Conservation (phyloP, 2,113 vertebrate species). For the Columba livia region DNA sequence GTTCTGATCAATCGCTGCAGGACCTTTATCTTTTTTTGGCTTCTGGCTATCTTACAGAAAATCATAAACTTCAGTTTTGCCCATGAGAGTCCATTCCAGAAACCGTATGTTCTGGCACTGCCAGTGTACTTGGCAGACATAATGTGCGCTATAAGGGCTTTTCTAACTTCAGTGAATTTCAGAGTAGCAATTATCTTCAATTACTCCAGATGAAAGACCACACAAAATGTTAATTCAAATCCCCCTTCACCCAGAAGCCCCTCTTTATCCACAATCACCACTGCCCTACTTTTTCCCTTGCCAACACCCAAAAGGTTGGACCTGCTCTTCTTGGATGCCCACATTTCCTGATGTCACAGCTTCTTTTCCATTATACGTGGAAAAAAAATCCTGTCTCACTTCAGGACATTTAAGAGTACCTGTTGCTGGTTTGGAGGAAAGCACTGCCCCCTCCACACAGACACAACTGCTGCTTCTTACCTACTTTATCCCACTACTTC, state of each 20-base stretch:
- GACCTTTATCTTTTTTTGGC: neutral
- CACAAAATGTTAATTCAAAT: neutral
- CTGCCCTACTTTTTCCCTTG: neutral
- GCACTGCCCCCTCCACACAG: neutral
- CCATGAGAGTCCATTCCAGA: neutral
- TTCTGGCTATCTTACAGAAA: neutral
- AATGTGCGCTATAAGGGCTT: neutral
- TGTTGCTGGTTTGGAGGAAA: neutral
- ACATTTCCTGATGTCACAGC: neutral
- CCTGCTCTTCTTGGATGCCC: neutral
- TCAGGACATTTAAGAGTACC: neutral
- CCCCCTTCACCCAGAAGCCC: neutral
- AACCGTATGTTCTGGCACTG: neutral
- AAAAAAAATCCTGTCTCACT: neutral
- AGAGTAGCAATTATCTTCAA: constrained; percentile 18
- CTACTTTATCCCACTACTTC: neutral
- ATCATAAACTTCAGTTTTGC: neutral
- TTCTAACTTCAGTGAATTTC: constrained; percentile 1
- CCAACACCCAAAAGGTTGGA: neutral
- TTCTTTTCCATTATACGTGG: neutral
- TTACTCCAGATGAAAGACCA: constrained; percentile 32
- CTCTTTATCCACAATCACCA: neutral
- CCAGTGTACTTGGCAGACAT: neutral
- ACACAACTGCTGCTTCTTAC: neutral
- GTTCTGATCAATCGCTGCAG: neutral